A percentile compares a stretch with the other conserved stretches of the same genome.
Conservation (phyloP, 2,888 invertebrate species). For the Eristalis intricaria region DNA sequence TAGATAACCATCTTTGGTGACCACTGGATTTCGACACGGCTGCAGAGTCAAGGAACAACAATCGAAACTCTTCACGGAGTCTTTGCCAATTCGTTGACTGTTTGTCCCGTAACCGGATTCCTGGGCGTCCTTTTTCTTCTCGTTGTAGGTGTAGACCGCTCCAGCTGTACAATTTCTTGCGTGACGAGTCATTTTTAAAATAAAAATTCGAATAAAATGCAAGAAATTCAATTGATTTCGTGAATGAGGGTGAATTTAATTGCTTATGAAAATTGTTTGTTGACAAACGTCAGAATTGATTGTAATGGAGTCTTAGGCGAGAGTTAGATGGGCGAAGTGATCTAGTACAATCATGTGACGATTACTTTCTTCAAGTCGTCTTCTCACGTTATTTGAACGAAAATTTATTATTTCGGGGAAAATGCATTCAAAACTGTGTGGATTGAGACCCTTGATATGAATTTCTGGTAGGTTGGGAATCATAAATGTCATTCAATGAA, state of each 20-base stretch:
- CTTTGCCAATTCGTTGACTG: slow-evolving; percentile 91
- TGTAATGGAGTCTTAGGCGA: background rate
- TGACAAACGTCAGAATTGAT: background rate
- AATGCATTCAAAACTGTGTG: too few species aligned
- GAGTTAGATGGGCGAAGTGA: background rate
- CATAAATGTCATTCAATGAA: too few species aligned
- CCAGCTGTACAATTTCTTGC: slow-evolving; percentile 99
- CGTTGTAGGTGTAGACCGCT: slow-evolving; percentile 98
- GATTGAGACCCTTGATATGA: too few species aligned
- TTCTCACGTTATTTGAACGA: background rate
- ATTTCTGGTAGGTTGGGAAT: too few species aligned
- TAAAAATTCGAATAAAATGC: background rate
- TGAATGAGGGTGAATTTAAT: background rate
- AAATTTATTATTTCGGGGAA: too few species aligned
- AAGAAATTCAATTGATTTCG: slow-evolving; percentile 3
- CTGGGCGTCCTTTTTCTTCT: slow-evolving; percentile 97
- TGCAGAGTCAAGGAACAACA: slow-evolving; percentile 98
- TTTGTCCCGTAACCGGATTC: slow-evolving; percentile 96
- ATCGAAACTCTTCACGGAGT: slow-evolving; percentile 92
- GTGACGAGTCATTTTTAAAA: slow-evolving; percentile 91
- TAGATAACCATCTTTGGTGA: slow-evolving; percentile 95
- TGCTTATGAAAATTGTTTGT: background rate
- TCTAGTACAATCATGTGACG: background rate
- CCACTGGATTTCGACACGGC: slow-evolving; percentile 95
- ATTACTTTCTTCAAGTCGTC: background rate